These are phyloP conservation scores for Molanna angustata DNA, from an alignment of 2,888 invertebrate genomes.

Conservation along the genomic window DNA sequence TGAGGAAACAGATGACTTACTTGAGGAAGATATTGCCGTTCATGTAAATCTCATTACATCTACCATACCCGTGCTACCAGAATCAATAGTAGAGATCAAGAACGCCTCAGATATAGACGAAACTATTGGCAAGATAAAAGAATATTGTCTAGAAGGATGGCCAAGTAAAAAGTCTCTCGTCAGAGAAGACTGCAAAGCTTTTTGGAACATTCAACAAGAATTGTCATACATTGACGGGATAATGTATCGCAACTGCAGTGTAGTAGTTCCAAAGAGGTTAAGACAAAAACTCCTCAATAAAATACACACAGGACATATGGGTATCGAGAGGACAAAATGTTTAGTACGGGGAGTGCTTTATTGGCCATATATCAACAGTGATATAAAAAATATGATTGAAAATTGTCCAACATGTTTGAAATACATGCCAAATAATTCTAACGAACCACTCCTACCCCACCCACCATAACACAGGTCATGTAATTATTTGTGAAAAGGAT, in stretches of 20 bases:
- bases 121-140: neutral
- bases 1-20: neutral
- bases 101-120: neutral
- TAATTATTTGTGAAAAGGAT: neutral
- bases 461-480: too few species aligned
- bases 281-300: conserved; percentile 25
- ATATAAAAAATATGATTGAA: conserved; percentile 33
- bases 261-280: conserved; percentile 28
- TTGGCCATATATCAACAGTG: conserved; percentile 33
- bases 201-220: conserved; percentile 5
- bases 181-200: neutral
- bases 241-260: conserved; percentile 28
- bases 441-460: conserved; percentile 27
- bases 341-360: conserved; percentile 34
- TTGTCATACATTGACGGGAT: neutral
- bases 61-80: neutral
- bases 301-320: conserved; percentile 31
- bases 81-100: neutral
- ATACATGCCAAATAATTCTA: conserved; percentile 19
- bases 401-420: conserved; percentile 22
- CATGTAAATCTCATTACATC: neutral
- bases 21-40: neutral
- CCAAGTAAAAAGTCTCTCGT: neutral
- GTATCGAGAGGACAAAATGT: conserved; percentile 30
- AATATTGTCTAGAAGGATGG: neutral